Base-by-base conservation (phyloP, 2,888 invertebrate species). In the Orgyia antiqua region DNA sequence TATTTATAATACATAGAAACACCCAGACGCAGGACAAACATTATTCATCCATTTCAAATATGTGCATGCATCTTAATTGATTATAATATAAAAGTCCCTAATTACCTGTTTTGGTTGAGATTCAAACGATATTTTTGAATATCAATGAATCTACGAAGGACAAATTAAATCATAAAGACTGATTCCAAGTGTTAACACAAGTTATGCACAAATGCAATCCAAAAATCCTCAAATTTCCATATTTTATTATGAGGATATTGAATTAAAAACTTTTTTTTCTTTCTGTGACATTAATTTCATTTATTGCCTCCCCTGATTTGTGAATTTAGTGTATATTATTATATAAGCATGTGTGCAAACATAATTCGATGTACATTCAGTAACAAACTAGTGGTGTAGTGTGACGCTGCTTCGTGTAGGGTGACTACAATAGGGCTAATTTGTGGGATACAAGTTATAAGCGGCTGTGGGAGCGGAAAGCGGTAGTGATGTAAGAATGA, bases 371-470 rank as follows among this genome's bases (percentile, higher is more conserved):
- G 59, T 66, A 66, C 59, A 68, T 69, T 66, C 59, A 43, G 39
- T 44, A 10, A 37, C 33, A 44, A 41, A 43, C 46, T 50, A 43
- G 42, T 37, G 13, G 30, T 27, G 25, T 25, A 29, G 24, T 36
- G 29, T 23, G 36, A 44, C 41, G 39, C 23, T 27, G 35, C 29
- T 29, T 26, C 28, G 27, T 35, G 28, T 41, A 44, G 56, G 62
- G 63, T 58, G 67, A 67, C 40, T 34, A 77, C 76, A 77, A 78
- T 75, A 69, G 63, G 49, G 63, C 68, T 68, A 75, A 76, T 57
- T 32, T 57, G 36, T 41, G 27, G 25, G 28, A 35, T n/a, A 0
- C 34, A 48, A 42, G 39, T 12, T 4, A 47, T 7, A 38, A 27
- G 50, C 36, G 31, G 7, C 19, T 48, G 66, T 58, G 60, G 17